Conservation (phyloP, 2,888 invertebrate genomes). For the Andrena trimmerana region DNA sequence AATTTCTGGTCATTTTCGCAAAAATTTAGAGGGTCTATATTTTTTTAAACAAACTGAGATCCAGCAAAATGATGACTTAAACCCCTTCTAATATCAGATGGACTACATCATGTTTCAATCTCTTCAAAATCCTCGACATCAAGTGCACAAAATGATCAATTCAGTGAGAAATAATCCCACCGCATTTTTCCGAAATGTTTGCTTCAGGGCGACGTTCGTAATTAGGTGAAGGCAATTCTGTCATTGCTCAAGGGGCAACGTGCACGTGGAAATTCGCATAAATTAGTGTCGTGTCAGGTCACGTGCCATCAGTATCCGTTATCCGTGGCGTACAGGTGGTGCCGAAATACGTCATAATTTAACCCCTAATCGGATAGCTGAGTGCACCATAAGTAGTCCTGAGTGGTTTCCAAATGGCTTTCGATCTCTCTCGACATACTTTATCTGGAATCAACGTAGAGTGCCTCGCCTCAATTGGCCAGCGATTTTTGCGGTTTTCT, state of each 20-base stretch:
- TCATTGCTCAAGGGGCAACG: slow-evolving; percentile 8
- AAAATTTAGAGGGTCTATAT: too few relatives aligned
- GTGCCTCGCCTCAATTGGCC: slow-evolving; percentile 25
- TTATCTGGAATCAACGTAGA: slow-evolving; percentile 44
- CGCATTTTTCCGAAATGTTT: neutral
- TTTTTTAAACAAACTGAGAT: too few relatives aligned
- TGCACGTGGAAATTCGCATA: slow-evolving; percentile 53
- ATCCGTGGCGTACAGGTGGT: slow-evolving; percentile 62
- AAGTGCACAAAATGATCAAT: too few relatives aligned
- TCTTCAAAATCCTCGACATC: too few relatives aligned
- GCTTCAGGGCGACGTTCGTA: neutral
- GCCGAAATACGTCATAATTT: slow-evolving; percentile 71
- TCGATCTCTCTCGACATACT: slow-evolving; percentile 60
- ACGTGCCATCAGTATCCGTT: slow-evolving; percentile 66
- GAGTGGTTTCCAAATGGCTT: slow-evolving; percentile 63
- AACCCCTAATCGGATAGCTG: slow-evolving; percentile 67
- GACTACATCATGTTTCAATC: too few relatives aligned
- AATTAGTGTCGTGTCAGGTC: slow-evolving; percentile 69
- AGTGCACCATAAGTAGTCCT: slow-evolving; percentile 65
- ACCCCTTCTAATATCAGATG: too few relatives aligned
- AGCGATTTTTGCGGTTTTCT: slow-evolving; percentile 3
- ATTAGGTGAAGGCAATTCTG: slow-evolving; percentile 15
- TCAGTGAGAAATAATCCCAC: neutral
- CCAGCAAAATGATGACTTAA: too few relatives aligned
- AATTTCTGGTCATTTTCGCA: too few relatives aligned